Percentiles rank a stretch among this genome's conserved stretches.
These are phyloP conservation scores for Spermophilus dauricus DNA, from an alignment of 2,113 vertebrate genomes.

Conservation along the genomic window DNA sequence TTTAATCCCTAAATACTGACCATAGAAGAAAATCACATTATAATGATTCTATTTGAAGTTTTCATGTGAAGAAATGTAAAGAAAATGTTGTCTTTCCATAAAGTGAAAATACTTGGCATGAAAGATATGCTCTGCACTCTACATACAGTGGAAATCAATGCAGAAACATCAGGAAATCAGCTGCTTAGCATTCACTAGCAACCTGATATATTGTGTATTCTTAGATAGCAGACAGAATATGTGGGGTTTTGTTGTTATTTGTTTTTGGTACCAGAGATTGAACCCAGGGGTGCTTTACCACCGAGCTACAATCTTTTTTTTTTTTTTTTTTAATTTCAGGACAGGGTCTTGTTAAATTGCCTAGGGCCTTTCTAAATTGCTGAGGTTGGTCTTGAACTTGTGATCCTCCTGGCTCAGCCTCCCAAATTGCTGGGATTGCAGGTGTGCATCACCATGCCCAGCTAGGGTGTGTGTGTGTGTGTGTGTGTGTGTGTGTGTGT, in stretches of 20 bases:
- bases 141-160: neutral
- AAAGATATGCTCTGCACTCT: neutral
- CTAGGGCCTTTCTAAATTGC: neutral
- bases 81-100: neutral
- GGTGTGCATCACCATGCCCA: no score
- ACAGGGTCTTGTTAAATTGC: neutral
- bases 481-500: no score
- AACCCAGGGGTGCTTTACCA: neutral
- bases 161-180: neutral
- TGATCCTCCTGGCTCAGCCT: no score
- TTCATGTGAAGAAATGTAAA: neutral
- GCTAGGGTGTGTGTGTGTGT: neutral
- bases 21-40: neutral
- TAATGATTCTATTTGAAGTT: neutral
- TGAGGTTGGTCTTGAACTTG: neutral
- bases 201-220: neutral
- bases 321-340: neutral
- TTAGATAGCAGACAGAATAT: neutral
- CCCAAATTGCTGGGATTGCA: no score
- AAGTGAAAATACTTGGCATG: neutral
- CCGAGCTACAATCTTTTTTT: neutral
- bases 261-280: neutral
- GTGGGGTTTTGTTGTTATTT: neutral
- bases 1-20: neutral
- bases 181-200: neutral